A percentile compares a stretch with the other conserved stretches of the same genome.
Conservation (phyloP, 2,113 vertebrate species). For the Aptenodytes forsteri region DNA sequence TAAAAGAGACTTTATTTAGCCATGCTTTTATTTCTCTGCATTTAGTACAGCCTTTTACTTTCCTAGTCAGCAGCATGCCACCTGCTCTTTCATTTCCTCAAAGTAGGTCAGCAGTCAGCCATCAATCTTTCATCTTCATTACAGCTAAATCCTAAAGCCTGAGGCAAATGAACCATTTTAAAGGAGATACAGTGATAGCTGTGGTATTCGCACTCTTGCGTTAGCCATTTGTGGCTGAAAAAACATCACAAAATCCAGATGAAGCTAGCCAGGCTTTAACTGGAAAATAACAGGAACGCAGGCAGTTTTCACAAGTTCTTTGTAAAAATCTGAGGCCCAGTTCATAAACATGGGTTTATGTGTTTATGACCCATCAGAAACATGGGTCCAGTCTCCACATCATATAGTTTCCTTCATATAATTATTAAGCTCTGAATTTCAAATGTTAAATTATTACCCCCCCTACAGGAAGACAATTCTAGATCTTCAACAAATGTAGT, state of each 20-base stretch:
- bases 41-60: constrained; percentile 39
- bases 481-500: not conserved
- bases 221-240: constrained; percentile 48
- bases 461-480: not conserved
- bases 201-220: not conserved
- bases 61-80: constrained; percentile 64
- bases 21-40: constrained; percentile 22
- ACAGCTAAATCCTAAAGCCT: constrained; percentile 67
- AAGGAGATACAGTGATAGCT: constrained; percentile 55
- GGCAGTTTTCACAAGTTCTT: not conserved
- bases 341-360: not conserved
- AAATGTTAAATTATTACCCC: not conserved
- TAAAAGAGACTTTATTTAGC: constrained; percentile 36
- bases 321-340: not conserved
- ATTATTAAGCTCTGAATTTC: not conserved
- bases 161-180: constrained; percentile 67
- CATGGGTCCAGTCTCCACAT: not conserved
- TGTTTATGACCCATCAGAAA: not conserved
- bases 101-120: constrained; percentile 75
- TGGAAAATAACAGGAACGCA: not conserved
- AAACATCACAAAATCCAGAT: not conserved
- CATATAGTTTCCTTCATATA: not conserved
- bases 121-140: constrained; percentile 76
- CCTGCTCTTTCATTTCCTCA: constrained; percentile 71
- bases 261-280: not conserved